Conservation (phyloP, 2,888 invertebrate genomes). For the Spodoptera littoralis region DNA sequence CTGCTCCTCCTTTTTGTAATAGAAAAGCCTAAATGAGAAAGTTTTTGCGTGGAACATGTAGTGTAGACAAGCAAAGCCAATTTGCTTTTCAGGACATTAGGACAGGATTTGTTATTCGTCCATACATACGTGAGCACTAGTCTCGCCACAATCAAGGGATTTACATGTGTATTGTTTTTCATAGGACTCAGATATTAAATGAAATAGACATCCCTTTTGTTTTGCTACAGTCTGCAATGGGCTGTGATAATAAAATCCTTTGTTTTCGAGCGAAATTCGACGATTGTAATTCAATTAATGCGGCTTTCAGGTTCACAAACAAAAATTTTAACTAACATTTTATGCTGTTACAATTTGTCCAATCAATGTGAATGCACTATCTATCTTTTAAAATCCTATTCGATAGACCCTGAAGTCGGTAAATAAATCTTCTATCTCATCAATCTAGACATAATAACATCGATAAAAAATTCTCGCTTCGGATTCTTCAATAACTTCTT, state of each 20-base stretch:
- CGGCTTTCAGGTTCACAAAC: slow-evolving; percentile 18
- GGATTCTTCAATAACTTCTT: slow-evolving; percentile 33
- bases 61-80: too few relatives aligned
- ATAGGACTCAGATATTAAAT: not conserved
- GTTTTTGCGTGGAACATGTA: too few relatives aligned
- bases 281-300: slow-evolving; percentile 36
- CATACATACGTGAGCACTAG: too few relatives aligned
- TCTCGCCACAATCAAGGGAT: too few relatives aligned
- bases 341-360: not conserved
- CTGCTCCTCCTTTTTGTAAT: too few relatives aligned
- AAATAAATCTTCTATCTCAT: slow-evolving; percentile 13
- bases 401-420: slow-evolving; percentile 5
- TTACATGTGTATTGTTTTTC: too few relatives aligned
- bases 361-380: slow-evolving; percentile 11
- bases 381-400: slow-evolving; percentile 12
- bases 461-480: slow-evolving; percentile 22
- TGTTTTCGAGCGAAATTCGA: slow-evolving; percentile 15
- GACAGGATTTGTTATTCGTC: too few relatives aligned
- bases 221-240: slow-evolving; percentile 6
- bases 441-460: slow-evolving; percentile 18
- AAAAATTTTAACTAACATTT: slow-evolving; percentile 17
- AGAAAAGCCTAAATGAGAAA: too few relatives aligned
- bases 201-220: slow-evolving; percentile 4
- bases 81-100: too few relatives aligned
- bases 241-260: slow-evolving; percentile 14